Evolutionary conservation across 64 coral and sea anemone genomes (phyloP).

Genomic region (Porites australiensis): DNA sequence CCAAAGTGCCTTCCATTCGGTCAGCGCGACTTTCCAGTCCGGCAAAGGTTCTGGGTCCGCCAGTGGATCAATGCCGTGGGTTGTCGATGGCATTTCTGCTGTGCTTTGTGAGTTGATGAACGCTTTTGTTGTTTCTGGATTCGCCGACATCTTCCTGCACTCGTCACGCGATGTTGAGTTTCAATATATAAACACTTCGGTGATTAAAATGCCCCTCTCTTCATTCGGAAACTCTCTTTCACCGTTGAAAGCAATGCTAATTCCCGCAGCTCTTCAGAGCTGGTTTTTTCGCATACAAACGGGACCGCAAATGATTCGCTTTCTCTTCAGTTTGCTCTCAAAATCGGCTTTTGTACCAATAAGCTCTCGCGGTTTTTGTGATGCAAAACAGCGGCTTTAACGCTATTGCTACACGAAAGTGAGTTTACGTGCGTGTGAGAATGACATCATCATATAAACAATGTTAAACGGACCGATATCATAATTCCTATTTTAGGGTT

Average conservation of each 20-base stretch:
- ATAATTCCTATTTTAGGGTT: background rate
- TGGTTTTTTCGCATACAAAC: background rate
- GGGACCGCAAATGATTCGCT: background rate
- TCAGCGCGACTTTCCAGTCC: constrained; percentile 62
- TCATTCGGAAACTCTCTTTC: background rate
- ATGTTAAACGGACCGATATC: background rate
- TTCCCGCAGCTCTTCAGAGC: no score
- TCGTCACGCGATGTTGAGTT: background rate
- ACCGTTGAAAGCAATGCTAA: no score
- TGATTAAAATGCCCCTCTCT: background rate
- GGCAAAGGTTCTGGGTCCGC: constrained; percentile 79
- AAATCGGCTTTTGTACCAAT: background rate
- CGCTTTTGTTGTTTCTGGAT: background rate
- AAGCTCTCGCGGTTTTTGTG: background rate
- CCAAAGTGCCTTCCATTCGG: constrained; percentile 72
- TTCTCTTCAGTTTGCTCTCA: background rate
- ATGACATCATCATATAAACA: constrained; percentile 35
- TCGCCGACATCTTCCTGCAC: background rate
- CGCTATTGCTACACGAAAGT: no score
- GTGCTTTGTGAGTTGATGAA: background rate
- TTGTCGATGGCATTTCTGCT: background rate
- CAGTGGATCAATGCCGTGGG: background rate
- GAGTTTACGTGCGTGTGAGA: background rate
- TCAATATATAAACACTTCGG: background rate
- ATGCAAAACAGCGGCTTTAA: constrained; percentile 8